Base-by-base conservation (phyloP, 2,888 invertebrate species). In the Fragum sueziense region DNA sequence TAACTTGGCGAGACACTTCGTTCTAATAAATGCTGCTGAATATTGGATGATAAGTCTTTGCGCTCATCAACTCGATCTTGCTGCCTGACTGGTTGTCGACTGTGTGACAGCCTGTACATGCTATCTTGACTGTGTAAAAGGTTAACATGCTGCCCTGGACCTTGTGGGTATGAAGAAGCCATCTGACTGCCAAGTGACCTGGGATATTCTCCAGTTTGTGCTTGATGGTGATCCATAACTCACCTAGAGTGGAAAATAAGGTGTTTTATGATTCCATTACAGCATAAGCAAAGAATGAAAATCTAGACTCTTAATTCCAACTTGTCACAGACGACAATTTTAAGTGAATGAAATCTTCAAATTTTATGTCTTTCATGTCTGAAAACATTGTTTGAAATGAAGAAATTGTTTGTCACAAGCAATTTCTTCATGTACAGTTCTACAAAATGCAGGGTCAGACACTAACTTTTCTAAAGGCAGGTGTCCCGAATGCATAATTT, bases 181-280 rank as follows among this genome's bases (percentile, higher is more conserved):
- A 20, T 62, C 62, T 62, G 33, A 62, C n/a, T 62, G 22, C 62
- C 34, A 7, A 62, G 2, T 33, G 62, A 62, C 34, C 14, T 29
- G 34, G 62, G 34, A 29, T 34, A 62, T 9, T 62, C 62, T 62
- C 62, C 14, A 20, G 34, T 29, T 29, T 62, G 62, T 14, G 20
- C 62, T 62, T 34, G 62, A n/a, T n/a, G n/a, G n/a, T n/a, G n/a
- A 34, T 62, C 62, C 62, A 62, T 62, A 9, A 34, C 34, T 62
- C n/a, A 62, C 17, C 62, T 62, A 20, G 20, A 62, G 34, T 2
- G 20, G 6, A 62, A 34, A 1, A 61, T 31, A 27, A 52, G 22
- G n/a, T n/a, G n/a, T n/a, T n/a, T n/a, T n/a, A n/a, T n/a, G n/a
- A n/a, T n/a, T n/a, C n/a, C n/a, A n/a, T n/a, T n/a, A n/a, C n/a